These are phyloP conservation scores for Tipula lateralis DNA, from an alignment of 2,888 invertebrate genomes.

Conservation along the genomic window DNA sequence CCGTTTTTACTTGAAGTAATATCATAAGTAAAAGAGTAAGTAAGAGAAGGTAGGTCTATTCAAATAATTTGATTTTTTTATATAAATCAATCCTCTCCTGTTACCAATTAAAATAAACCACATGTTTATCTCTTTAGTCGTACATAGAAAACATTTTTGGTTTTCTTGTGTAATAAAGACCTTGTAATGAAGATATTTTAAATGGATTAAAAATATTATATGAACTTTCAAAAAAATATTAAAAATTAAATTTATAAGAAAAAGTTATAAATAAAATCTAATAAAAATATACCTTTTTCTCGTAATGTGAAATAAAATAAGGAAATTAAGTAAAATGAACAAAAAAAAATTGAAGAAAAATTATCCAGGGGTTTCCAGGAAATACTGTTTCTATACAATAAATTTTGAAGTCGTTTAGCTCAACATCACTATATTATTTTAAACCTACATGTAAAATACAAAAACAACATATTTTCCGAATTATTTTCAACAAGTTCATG, in stretches of 20 bases:
- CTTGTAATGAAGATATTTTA: not conserved
- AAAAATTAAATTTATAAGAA: not conserved
- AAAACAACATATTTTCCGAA: not conserved
- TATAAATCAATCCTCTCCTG: not conserved
- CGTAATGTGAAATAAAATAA: not conserved
- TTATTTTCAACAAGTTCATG: conserved; percentile 1
- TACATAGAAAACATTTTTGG: not conserved
- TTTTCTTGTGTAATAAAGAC: too few relatives aligned
- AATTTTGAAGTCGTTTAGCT: not conserved
- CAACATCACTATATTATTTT: not conserved
- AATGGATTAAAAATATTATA: not conserved
- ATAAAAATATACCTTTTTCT: not conserved
- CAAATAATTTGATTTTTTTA: not conserved
- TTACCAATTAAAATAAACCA: not conserved
- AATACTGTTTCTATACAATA: not conserved
- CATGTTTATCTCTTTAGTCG: not conserved
- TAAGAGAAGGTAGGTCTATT: too few relatives aligned
- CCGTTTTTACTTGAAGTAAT: too few relatives aligned
- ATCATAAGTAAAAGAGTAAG: too few relatives aligned
- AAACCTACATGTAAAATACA: not conserved
- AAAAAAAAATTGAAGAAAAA: not conserved
- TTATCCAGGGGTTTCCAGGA: not conserved
- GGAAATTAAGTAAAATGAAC: not conserved
- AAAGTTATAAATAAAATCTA: not conserved
- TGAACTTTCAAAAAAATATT: not conserved